These are phyloP conservation scores for Reinhardtius hippoglossoides DNA, from an alignment of 2,113 vertebrate species.

Conservation along the genomic window DNA sequence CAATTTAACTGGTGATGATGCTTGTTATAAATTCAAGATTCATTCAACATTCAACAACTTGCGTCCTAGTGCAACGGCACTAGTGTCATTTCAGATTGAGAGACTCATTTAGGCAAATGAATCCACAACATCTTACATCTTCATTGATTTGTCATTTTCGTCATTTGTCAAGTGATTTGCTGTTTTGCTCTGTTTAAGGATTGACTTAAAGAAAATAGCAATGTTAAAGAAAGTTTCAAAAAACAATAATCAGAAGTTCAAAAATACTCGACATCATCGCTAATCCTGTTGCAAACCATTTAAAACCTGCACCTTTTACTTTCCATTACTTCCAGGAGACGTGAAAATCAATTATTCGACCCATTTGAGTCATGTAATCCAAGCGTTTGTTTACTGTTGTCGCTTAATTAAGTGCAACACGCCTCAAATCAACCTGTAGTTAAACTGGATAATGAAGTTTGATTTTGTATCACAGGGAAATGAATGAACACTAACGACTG, in stretches of 20 bases:
- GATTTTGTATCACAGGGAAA: not conserved
- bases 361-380: not conserved
- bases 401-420: not conserved
- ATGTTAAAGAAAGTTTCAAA: too few species aligned
- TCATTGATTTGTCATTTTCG: too few species aligned
- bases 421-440: conserved; percentile 3
- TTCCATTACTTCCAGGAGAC: not conserved
- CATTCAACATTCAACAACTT: too few species aligned
- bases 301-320: not conserved
- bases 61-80: too few species aligned
- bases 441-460: not conserved
- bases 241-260: not conserved
- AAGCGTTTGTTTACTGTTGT: not conserved
- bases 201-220: too few species aligned
- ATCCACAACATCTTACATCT: too few species aligned
- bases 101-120: too few species aligned
- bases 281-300: not conserved
- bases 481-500: not conserved
- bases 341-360: conserved; percentile 4
- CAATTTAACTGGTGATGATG: too few species aligned
- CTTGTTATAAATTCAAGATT: too few species aligned
- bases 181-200: too few species aligned
- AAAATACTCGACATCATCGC: not conserved
- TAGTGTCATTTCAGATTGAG: too few species aligned
- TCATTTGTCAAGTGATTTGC: too few species aligned